phyloP scores from a whole-genome alignment of 1,140 invertebrate genomes.

The Amphibalanus amphitrite region DNA sequence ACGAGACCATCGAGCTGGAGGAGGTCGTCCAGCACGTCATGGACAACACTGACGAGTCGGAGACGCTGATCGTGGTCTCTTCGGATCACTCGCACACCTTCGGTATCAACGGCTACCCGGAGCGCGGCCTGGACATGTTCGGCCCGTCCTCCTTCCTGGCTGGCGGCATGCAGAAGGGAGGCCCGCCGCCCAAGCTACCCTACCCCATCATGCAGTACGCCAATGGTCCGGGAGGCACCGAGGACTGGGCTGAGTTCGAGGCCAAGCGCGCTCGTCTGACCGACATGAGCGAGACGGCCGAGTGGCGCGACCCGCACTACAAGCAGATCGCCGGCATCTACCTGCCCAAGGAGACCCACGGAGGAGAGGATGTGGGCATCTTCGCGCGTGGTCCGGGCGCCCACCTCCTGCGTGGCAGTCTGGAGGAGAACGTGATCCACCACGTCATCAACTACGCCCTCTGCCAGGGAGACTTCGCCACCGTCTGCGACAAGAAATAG shows the following conservation, averaged over 20 bases:
- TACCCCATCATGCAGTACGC: constrained; percentile 13
- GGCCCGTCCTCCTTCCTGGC: constrained; percentile 11
- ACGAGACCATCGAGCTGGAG: constrained; percentile 8
- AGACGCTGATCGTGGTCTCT: constrained; percentile 59
- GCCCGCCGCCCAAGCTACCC: constrained; percentile 1
- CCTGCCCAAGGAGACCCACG: constrained; percentile 15
- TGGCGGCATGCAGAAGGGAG: too few species aligned
- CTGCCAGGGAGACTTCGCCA: constrained; percentile 15
- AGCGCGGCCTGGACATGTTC: constrained; percentile 30
- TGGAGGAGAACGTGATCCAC: constrained; percentile 23
- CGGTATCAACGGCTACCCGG: constrained; percentile 49
- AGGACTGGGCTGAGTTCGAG: background rate
- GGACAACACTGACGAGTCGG: constrained; percentile 19
- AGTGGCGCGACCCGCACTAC: constrained; percentile 25
- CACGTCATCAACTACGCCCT: constrained; percentile 30
- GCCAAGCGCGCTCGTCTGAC: constrained; percentile 24
- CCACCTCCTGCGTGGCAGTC: constrained; percentile 27
- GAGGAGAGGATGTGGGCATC: constrained; percentile 13
- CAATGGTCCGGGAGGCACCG: constrained; percentile 11
- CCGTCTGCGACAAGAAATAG: constrained; percentile 16
- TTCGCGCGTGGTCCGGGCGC: constrained; percentile 22
- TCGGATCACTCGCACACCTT: constrained; percentile 65
- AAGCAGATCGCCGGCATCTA: constrained; percentile 10
- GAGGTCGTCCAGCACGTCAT: constrained; percentile 6
- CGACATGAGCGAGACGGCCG: constrained; percentile 37